A percentile compares a stretch with the other conserved stretches of the same genome.
phyloP scores from a whole-genome alignment of 2,888 invertebrate species.

The Andrena haemorrhoa region DNA sequence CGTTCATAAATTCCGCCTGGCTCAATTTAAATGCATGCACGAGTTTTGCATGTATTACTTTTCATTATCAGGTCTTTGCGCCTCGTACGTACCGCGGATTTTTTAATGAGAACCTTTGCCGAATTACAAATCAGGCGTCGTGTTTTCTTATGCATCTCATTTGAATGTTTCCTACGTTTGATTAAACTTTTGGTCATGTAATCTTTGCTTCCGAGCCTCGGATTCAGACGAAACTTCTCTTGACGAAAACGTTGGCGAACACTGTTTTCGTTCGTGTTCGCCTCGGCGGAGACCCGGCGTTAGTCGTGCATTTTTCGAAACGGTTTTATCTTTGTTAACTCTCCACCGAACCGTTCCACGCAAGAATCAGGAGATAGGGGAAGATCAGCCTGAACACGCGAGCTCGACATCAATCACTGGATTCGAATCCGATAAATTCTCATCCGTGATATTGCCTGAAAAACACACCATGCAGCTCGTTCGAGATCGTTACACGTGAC shows the following conservation, averaged over 20 bases:
- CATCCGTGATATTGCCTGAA: constrained; percentile 24
- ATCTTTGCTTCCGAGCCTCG: too few species aligned
- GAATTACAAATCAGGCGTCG: background rate
- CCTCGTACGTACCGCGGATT: background rate
- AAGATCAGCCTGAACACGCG: constrained; percentile 20
- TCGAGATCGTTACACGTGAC: constrained; percentile 26
- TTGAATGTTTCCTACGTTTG: too few species aligned
- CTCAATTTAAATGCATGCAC: constrained; percentile 42
- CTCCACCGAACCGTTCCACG: background rate
- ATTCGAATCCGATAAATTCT: constrained; percentile 47
- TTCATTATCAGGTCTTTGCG: constrained; percentile 10
- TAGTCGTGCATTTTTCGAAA: background rate
- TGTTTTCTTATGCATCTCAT: background rate
- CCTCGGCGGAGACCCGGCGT: background rate
- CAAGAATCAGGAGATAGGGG: constrained; percentile 4
- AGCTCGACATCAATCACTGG: constrained; percentile 36
- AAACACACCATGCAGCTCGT: constrained; percentile 12
- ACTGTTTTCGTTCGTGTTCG: too few species aligned
- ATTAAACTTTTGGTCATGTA: too few species aligned
- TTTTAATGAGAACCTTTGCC: background rate
- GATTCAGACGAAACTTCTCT: too few species aligned
- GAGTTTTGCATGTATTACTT: constrained; percentile 8
- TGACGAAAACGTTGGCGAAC: too few species aligned
- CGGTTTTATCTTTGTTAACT: constrained; percentile 13
- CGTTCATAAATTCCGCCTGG: constrained; percentile 21